Conservation (phyloP, 2,797 vertebrate species). For the Lycodopsis pacificus region DNA sequence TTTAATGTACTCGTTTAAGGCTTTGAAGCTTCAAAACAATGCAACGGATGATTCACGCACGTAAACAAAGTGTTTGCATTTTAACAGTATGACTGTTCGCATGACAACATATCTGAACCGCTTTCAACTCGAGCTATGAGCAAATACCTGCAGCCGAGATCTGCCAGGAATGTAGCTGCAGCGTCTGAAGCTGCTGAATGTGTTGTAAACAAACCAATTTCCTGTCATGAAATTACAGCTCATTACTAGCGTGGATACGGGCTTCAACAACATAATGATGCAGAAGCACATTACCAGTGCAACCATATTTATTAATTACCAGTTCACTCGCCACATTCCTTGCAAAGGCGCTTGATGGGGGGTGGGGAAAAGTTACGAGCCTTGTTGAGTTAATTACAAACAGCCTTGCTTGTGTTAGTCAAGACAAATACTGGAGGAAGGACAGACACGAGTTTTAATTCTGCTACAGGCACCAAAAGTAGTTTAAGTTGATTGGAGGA, state of each 20-base stretch:
- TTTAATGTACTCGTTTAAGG: not conserved
- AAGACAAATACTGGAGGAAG: conserved; percentile 71
- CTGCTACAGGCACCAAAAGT: conserved; percentile 88
- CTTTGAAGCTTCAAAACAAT: conserved; percentile 16
- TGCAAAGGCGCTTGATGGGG: conserved; percentile 69
- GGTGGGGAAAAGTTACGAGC: conserved; percentile 58
- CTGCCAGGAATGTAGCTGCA: conserved; percentile 42
- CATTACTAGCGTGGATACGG: conserved; percentile 73
- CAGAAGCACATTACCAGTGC: conserved; percentile 80
- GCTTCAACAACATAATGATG: conserved; percentile 80
- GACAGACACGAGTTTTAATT: conserved; percentile 81
- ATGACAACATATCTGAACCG: conserved; percentile 25
- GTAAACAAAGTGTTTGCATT: conserved; percentile 31
- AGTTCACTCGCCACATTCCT: conserved; percentile 79
- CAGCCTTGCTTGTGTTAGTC: conserved; percentile 68
- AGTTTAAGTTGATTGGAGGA: conserved; percentile 88
- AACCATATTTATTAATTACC: conserved; percentile 83
- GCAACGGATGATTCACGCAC: conserved; percentile 12
- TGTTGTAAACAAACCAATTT: conserved; percentile 83
- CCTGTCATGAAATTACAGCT: conserved; percentile 82
- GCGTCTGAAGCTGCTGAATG: conserved; percentile 66
- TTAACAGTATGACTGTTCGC: conserved; percentile 18
- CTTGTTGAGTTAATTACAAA: conserved; percentile 84
- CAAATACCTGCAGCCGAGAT: conserved; percentile 61
- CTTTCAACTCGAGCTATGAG: conserved; percentile 38